phyloP scores from a whole-genome alignment of 2,888 invertebrate genomes.

The Acanthococcus lagerstroemiae region DNA sequence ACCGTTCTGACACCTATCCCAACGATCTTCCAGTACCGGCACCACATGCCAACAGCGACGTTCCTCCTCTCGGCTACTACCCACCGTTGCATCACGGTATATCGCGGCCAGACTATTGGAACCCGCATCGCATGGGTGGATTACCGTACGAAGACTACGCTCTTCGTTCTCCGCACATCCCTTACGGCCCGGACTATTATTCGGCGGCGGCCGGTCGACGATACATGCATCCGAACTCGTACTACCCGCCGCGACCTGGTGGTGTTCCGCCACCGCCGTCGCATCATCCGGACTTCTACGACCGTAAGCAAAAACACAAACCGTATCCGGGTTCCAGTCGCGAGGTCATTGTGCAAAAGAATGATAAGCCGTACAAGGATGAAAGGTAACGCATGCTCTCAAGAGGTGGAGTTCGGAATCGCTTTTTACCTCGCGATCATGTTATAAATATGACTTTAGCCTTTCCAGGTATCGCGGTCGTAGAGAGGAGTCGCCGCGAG shows the following conservation, averaged over 20 bases:
- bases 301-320: slow-evolving; percentile 26
- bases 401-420: not conserved
- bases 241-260: slow-evolving; percentile 13
- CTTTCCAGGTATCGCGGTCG: slow-evolving; percentile 33
- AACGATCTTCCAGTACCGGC: not conserved
- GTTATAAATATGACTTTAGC: slow-evolving; percentile 14
- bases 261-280: slow-evolving; percentile 2
- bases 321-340: slow-evolving; percentile 43
- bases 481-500: slow-evolving; percentile 33
- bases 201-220: slow-evolving; percentile 18
- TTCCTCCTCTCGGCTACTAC: slow-evolving; percentile 19
- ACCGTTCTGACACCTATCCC: slow-evolving; percentile 3
- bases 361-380: slow-evolving; percentile 36
- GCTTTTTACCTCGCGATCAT: not conserved
- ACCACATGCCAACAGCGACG: slow-evolving; percentile 10
- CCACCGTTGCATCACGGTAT: slow-evolving; percentile 28
- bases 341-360: slow-evolving; percentile 68
- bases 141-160: slow-evolving; percentile 25
- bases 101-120: slow-evolving; percentile 33
- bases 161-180: not conserved
- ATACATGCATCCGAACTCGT: slow-evolving; percentile 25
- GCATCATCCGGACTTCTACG: slow-evolving; percentile 27
- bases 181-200: slow-evolving; percentile 23
- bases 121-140: slow-evolving; percentile 27
- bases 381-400: slow-evolving; percentile 34